phyloP scores from a whole-genome alignment of 2,797 vertebrate species.

The Micropoecilia bifurca region DNA sequence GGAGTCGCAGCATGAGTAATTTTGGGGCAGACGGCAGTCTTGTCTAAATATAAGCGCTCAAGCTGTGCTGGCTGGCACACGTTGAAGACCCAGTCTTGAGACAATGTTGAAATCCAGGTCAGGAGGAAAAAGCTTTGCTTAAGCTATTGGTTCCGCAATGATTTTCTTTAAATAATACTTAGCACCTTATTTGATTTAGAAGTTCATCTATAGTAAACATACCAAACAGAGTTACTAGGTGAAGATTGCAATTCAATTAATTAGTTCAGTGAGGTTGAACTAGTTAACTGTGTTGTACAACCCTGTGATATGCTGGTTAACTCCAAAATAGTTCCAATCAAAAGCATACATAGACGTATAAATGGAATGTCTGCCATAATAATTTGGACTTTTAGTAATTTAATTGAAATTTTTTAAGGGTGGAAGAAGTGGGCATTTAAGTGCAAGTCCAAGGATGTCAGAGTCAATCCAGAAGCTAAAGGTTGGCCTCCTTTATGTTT shows the following conservation, averaged over 20 bases:
- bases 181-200: slow-evolving; percentile 2
- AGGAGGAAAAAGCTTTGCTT: slow-evolving; percentile 45
- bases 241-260: not conserved
- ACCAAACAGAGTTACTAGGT: not conserved
- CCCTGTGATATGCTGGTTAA: not conserved
- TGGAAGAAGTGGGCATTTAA: not conserved
- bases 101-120: slow-evolving; percentile 78
- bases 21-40: slow-evolving; percentile 75
- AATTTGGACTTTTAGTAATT: not conserved
- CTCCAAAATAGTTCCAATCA: not conserved
- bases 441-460: not conserved
- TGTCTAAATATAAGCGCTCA: slow-evolving; percentile 80
- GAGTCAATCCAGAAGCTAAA: not conserved
- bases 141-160: slow-evolving; percentile 20
- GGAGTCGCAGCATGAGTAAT: slow-evolving; percentile 74
- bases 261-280: not conserved
- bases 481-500: not conserved
- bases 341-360: not conserved
- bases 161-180: slow-evolving; percentile 20
- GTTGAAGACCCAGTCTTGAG: slow-evolving; percentile 69
- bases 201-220: not conserved
- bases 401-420: not conserved
- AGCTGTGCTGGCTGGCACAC: slow-evolving; percentile 73
- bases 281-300: not conserved
- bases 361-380: not conserved